Evolutionary conservation across 2,113 vertebrate genomes (phyloP), one percentile per base, ranked within the genome.

Genomic region (Orthochromis malagaraziensis): DNA sequence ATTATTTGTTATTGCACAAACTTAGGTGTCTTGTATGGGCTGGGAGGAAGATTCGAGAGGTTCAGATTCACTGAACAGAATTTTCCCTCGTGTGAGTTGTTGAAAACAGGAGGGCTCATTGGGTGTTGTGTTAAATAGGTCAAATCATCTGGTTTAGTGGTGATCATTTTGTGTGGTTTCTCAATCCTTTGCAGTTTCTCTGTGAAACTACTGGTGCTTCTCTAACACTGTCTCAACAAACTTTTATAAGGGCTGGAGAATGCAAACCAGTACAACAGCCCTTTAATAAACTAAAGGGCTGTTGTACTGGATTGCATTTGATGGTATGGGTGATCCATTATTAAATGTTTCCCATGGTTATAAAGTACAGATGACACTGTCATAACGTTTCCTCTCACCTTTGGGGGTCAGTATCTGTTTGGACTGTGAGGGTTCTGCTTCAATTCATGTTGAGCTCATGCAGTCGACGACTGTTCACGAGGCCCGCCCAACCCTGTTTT

Each of bases 21-120:
- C 81, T 83, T 75, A 94, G 93, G 94, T 89, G 77, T 89, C 89
- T 95, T 90, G 87, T 95, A 51, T 94, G 92, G 91, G 86, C 92
- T 95, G 93, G 89, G 90, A 89, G 83, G 93, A 92, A 87, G 93
- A 95, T 88, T 88, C 54, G 12, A 90, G 79, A 85, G 40, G 75
- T 54, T 55, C 93, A 86, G 55, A 85, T 79, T 79, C 85, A 86
- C 79, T 89, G 90, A 90, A 88, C 86, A 91, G 57, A 93, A 87
- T 85, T 93, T 63, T 42, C 65, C 79, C 80, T 35, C 83, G 93
- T 3, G 93, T 95, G 89, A 95, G 93, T 95, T 91, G 47, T 79
- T 87, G 60, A 7, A 87, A 54, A 85, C 45, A 73, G 55, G 17
- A 68, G 14, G 58, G 82, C 49, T 86, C 65, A 82, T 89, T 49